Base-by-base conservation (phyloP, 1,140 invertebrate genomes). In the Eumaeus atala region DNA sequence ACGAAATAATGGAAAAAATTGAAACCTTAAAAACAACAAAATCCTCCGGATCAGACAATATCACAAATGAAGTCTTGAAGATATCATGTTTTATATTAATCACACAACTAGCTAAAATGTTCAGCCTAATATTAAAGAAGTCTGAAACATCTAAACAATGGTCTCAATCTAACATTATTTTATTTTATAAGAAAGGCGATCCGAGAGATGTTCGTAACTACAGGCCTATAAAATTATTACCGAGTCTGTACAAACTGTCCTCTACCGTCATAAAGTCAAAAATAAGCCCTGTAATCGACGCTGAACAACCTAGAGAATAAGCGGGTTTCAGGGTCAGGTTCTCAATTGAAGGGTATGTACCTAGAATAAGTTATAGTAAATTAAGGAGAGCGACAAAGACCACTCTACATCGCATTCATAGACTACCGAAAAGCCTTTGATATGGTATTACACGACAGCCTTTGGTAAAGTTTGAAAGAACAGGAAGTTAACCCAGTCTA, bases 111-210 rank as follows among this genome's bases (percentile, higher is more conserved):
- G 52, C 52, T 1, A 34, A 55, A 4, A 17, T 62, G 14, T 62
- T 62, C 34, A 56, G 56, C 34, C 28, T 18, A 3, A 61, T 61
- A 36, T 8, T 61, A n/a, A 36, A 52, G 42, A 53, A 40, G 12
- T 3, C 12, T 6, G 28, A 12, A 33, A 55, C 16, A 47, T 58
- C 58, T 5, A 10, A 21, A 38, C 58, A 64, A 34, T 64, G 62
- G 62, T 37, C n/a, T 6, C 51, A 59, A 18, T 57, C 58, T 10
- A 33, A 52, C 8, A 52, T 52, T 9, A 52, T 52, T 16, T 33
- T 52, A 33, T 28, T 53, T 16, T 53, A 48, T 47, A 62, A 62
- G 48, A 62, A 62, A 53, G 56, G 53, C 3, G 49, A 48, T 10
- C 56, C 56, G 34, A 34, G n/a, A 28, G 59, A 61, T 28, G 42